Evolutionary conservation across 2,888 invertebrate species (phyloP), one percentile per base, ranked within the genome.

Genomic region (Heliconius cydno): DNA sequence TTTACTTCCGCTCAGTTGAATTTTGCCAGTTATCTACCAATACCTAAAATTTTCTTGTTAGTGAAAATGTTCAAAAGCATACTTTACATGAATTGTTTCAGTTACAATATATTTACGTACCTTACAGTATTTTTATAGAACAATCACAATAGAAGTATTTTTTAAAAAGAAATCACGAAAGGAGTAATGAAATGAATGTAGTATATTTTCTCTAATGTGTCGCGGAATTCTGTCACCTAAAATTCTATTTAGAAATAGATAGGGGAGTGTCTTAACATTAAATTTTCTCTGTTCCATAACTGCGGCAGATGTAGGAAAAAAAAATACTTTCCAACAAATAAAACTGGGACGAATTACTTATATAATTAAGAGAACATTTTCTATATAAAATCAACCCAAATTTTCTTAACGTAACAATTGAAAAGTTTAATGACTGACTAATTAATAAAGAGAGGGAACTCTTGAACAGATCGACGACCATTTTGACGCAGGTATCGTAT

Each of bases 381-480:
- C n/a, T 67, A 38, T 60, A 41, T 60, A 63, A 38, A 78, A 60
- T 78, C 67, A 67, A 60, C 67, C 67, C 19, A 41, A 74, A 74
- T 78, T 74, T 60, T 67, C 74, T 75, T 74, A 75, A 73, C 38
- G 57, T 78, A 74, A 78, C 78, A 78, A 68, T 74, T 74, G 52
- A 67, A 46, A 74, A 78, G 74, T 78, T 78, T 78, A 75, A 75
- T 75, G 60, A 78, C 41, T 74, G 68, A 74, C 78, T 74, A 74
- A 78, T 78, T 78, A 74, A 78, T 78, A 78, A 78, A 41, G 68
- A 74, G 74, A 28, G 65, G 28, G 38, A 78, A 78, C 67, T 78
- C 74, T 75, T 74, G 60, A 63, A 41, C 67, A 74, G 73, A 78
- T 68, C 68, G 67, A 46, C 74, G 68, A 63, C 30, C 68, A 63